phyloP scores from a whole-genome alignment of 2,888 invertebrate genomes.

The Halictus quadricinctus region DNA sequence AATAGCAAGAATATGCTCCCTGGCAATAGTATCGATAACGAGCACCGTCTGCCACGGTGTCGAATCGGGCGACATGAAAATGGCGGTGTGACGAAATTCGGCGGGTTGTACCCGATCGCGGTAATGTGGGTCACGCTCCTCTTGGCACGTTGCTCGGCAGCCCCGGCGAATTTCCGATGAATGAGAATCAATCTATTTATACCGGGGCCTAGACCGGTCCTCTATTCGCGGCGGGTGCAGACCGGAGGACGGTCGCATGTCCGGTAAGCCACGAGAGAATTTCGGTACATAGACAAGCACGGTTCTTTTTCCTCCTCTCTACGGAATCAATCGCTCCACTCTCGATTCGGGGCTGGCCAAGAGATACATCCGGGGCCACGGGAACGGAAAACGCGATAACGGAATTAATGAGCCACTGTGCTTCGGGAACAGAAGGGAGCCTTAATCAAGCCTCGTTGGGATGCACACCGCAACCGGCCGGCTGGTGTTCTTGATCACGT shows the following conservation, averaged over 20 bases:
- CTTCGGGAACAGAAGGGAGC: conserved; percentile 52
- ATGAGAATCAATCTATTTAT: conserved; percentile 64
- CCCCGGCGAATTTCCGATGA: conserved; percentile 48
- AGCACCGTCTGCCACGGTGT: background rate
- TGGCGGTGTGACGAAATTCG: conserved; percentile 48
- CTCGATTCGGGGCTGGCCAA: conserved; percentile 35
- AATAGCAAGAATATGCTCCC: too few relatives aligned
- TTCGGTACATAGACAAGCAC: too few relatives aligned
- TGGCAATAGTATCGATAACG: background rate
- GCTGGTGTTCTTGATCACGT: conserved; percentile 50
- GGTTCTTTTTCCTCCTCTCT: background rate
- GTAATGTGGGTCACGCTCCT: conserved; percentile 61
- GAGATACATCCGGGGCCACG: conserved; percentile 40
- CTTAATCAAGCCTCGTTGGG: conserved; percentile 63
- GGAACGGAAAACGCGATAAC: conserved; percentile 55
- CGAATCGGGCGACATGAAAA: background rate
- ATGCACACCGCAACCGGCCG: conserved; percentile 46
- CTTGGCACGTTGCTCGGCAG: conserved; percentile 55
- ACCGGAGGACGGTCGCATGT: background rate
- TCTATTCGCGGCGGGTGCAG: conserved; percentile 3
- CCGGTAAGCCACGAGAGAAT: background rate
- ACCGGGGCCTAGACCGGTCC: conserved; percentile 24
- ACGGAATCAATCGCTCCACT: background rate
- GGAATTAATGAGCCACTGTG: conserved; percentile 63
- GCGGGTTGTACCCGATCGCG: conserved; percentile 30